Conservation (phyloP, 1,140 invertebrate genomes). For the Sarcophaga bullata region DNA sequence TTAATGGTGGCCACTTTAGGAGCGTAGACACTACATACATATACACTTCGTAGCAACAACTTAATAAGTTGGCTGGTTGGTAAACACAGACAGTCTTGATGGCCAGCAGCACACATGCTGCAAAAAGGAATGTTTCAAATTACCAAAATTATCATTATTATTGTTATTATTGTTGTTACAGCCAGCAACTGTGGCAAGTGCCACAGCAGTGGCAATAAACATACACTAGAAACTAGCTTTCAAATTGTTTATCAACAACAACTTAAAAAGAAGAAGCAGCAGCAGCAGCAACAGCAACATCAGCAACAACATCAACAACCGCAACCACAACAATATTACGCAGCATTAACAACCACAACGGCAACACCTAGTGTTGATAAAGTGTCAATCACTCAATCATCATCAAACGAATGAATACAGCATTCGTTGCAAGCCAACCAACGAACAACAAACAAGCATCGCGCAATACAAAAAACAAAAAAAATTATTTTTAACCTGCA, state of each 20-base stretch:
- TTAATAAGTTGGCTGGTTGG: background rate
- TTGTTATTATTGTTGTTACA: conserved; percentile 13
- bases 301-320: background rate
- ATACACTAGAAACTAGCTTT: background rate
- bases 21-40: background rate
- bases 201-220: background rate
- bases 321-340: background rate
- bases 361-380: conserved; percentile 4
- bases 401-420: background rate
- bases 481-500: conserved; percentile 6
- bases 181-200: background rate
- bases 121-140: background rate
- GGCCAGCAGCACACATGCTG: background rate
- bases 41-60: background rate
- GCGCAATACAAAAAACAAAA: background rate
- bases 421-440: background rate
- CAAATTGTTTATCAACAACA: background rate
- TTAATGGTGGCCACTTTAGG: conserved; percentile 14
- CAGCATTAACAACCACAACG: background rate
- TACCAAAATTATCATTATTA: conserved; percentile 25
- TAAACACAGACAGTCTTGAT: background rate
- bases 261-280: background rate
- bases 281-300: conserved; percentile 6
- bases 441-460: background rate
- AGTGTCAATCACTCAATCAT: conserved; percentile 40